Percentiles rank a stretch among this genome's conserved stretches.
These are phyloP conservation scores for Zygaena filipendulae DNA, from an alignment of 2,888 invertebrate species.

Conservation along the genomic window DNA sequence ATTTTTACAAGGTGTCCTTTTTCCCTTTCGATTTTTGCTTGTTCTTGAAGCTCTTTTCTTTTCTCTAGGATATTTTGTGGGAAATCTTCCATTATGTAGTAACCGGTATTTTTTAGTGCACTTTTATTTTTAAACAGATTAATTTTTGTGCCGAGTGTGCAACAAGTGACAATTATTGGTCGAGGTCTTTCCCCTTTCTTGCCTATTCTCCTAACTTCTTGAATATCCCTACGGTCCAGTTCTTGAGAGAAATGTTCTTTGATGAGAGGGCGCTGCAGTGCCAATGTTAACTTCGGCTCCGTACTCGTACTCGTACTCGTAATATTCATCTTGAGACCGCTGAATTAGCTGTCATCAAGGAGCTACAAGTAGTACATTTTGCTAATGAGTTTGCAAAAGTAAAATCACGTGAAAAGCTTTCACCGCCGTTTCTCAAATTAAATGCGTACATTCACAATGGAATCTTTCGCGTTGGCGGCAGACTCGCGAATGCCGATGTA, in stretches of 20 bases:
- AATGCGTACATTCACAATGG: too few relatives aligned
- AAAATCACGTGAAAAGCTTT: too few relatives aligned
- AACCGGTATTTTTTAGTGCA: neutral
- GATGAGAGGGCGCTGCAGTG: too few relatives aligned
- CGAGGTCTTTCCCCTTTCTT: constrained; percentile 13
- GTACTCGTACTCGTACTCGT: too few relatives aligned
- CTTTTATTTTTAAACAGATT: constrained; percentile 4
- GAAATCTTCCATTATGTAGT: constrained; percentile 8
- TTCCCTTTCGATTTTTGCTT: constrained; percentile 10
- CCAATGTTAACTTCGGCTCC: too few relatives aligned
- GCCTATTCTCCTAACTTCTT: constrained; percentile 12
- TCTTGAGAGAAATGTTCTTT: constrained; percentile 10
- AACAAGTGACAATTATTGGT: constrained; percentile 5
- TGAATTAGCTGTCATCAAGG: too few relatives aligned
- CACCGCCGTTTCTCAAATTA: too few relatives aligned
- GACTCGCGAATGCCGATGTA: neutral
- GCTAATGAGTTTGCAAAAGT: too few relatives aligned
- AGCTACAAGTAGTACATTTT: too few relatives aligned
- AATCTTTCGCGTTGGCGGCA: constrained; percentile 1
- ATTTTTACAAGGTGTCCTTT: constrained; percentile 13
- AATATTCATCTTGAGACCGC: too few relatives aligned
- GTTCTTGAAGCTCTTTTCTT: constrained; percentile 12
- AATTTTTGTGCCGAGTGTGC: constrained; percentile 9
- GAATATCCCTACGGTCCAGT: constrained; percentile 8
- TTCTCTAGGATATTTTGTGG: constrained; percentile 15